Percentiles rank a stretch among this genome's conserved stretches.
Evolutionary conservation across 1,140 invertebrate genomes (phyloP).

Genomic region (Drosophila trapezifrons): DNA sequence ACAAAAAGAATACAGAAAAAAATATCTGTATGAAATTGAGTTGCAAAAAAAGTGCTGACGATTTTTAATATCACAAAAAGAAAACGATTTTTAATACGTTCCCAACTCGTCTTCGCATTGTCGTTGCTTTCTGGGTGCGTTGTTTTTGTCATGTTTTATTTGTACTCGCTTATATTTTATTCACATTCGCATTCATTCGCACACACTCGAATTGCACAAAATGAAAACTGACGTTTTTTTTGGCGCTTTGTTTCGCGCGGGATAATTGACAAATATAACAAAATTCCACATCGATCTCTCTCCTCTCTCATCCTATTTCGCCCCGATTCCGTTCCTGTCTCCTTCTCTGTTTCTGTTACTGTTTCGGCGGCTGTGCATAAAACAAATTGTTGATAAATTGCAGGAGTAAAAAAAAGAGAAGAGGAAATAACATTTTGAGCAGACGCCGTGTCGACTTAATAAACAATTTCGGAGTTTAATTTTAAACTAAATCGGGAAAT

Average conservation of each 20-base stretch:
- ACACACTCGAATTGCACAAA: constrained; percentile 31
- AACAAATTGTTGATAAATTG: constrained; percentile 33
- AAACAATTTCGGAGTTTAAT: constrained; percentile 1
- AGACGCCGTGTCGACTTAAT: constrained; percentile 20
- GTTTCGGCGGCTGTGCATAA: constrained; percentile 25
- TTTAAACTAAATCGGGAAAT: background rate
- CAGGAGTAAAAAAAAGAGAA: background rate
- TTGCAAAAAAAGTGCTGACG: constrained; percentile 48
- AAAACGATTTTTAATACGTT: constrained; percentile 43
- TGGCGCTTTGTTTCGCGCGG: constrained; percentile 78
- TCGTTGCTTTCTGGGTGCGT: constrained; percentile 46
- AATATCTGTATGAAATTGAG: constrained; percentile 6
- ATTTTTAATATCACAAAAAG: constrained; percentile 41
- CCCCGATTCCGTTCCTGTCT: constrained; percentile 7
- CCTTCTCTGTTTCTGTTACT: constrained; percentile 25
- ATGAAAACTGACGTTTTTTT: constrained; percentile 71
- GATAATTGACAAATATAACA: constrained; percentile 71
- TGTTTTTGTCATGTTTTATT: constrained; percentile 62
- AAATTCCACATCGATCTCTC: constrained; percentile 16
- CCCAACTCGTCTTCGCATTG: constrained; percentile 41
- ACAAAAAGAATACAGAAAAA: constrained; percentile 11
- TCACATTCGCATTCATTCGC: constrained; percentile 26
- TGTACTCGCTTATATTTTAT: constrained; percentile 28
- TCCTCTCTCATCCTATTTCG: constrained; percentile 21
- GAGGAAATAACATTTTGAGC: constrained; percentile 22